Percentiles rank a stretch among this genome's conserved stretches.
Evolutionary conservation across 2,888 invertebrate species (phyloP).

Genomic region (Dryocosmus kuriphilus): DNA sequence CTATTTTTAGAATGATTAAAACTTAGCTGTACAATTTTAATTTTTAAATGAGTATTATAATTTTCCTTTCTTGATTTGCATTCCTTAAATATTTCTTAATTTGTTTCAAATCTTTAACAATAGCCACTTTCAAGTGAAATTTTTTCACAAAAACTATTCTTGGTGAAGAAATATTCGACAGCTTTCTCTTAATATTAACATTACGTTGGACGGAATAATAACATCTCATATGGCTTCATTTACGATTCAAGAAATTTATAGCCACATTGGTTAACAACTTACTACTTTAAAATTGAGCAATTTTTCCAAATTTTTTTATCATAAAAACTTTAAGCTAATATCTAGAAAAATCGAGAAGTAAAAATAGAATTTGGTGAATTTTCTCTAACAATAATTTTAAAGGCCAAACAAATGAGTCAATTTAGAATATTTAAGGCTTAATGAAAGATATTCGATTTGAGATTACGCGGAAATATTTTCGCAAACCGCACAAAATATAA

Average conservation of each 20-base stretch:
- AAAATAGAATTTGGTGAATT: neutral
- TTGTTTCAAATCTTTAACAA: neutral
- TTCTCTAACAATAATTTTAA: neutral
- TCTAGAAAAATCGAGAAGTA: neutral
- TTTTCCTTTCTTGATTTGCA: neutral
- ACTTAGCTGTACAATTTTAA: constrained; percentile 14
- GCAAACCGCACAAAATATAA: no score
- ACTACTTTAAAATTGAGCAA: neutral
- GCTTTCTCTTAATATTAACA: neutral
- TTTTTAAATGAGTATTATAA: constrained; percentile 21
- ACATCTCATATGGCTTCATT: neutral
- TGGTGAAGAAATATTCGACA: no score
- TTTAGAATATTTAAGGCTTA: neutral
- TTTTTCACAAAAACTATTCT: no score
- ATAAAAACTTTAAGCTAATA: neutral
- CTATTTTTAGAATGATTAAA: neutral
- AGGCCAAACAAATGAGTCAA: neutral
- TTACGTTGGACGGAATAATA: constrained; percentile 25
- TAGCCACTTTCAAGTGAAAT: no score
- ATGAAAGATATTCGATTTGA: constrained; percentile 1
- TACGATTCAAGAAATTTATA: neutral
- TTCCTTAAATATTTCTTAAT: neutral
- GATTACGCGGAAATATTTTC: neutral
- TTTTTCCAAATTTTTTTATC: neutral
- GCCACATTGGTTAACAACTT: neutral